Base-by-base conservation (phyloP, 2,888 invertebrate species). In the Limnephilus rhombicus region DNA sequence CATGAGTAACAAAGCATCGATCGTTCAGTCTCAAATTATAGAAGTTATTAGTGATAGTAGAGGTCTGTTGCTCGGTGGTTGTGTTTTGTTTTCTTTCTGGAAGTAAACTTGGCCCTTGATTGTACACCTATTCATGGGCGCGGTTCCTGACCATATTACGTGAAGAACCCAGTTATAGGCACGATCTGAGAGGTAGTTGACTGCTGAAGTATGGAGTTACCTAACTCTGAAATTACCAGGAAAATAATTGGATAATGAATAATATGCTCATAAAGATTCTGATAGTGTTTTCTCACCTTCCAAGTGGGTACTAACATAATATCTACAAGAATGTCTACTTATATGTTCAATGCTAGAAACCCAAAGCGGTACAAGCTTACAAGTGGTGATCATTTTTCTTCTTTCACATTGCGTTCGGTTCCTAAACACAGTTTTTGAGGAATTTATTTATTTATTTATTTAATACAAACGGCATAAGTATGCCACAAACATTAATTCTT, bases 71-170 rank as follows among this genome's bases (percentile, higher is more conserved):
- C 24, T 41, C 12, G 85, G 34, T 37, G n/a, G 85, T 82, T 0
- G 85, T 85, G 85, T 85, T 85, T 83, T 85, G 13, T 85, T 34
- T 37, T 18, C 15, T 37, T 31, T 29, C 18, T 82, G 29, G 31
- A n/a, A n/a, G 41, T 41, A 41, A 24, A 85, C 24, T 68, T 37
- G 68, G 88, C 88, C 88, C 68, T 88, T 88, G 53, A 80, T 89
- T 80, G 80, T 37, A 68, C 88, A 89, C 37, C 80, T 80, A 29
- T 37, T 49, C 29, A 45, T 68, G 80, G 88, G 88, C 37, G 88
- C 80, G 88, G 88, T 80, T 68, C 80, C 37, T 89, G 88, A 89
- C 88, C 88, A 89, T 80, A 37, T 80, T 89, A 89, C 88, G 88
- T 88, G 88, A 31, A 68, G 68, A 86, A 12, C 86, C 45, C 45